Percentiles rank a stretch among this genome's conserved stretches.
phyloP scores from a whole-genome alignment of 2,797 vertebrate genomes.

The Gobio occitaniae region DNA sequence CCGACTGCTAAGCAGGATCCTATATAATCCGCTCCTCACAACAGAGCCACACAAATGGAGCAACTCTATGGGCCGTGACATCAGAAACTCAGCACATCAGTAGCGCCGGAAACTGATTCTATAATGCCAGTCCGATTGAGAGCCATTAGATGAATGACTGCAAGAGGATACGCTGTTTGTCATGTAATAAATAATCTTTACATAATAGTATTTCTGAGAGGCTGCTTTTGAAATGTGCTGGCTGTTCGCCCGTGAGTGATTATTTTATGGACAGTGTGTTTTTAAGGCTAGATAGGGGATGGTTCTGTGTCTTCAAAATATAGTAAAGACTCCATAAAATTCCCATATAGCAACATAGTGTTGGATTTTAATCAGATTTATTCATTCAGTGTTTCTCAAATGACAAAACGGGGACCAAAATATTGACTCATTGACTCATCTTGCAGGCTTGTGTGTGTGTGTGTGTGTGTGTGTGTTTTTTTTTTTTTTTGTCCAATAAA shows the following conservation, averaged over 20 bases:
- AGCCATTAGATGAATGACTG: constrained; percentile 35
- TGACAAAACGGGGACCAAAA: background rate
- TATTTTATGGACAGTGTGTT: constrained; percentile 29
- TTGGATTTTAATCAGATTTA: too few species aligned
- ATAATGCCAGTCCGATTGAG: constrained; percentile 8
- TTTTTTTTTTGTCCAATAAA: background rate
- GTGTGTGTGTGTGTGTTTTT: too few species aligned
- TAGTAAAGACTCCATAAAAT: background rate
- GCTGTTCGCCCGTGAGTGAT: constrained; percentile 24
- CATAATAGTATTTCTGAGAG: background rate
- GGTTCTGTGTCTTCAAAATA: background rate
- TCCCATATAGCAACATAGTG: too few species aligned
- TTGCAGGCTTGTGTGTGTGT: background rate
- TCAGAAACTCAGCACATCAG: constrained; percentile 14
- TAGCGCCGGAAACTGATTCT: constrained; percentile 5
- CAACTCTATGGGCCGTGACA: constrained; percentile 5
- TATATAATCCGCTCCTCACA: constrained; percentile 68
- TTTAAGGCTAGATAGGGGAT: background rate
- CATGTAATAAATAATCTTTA: constrained; percentile 11
- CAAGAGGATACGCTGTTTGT: constrained; percentile 24
- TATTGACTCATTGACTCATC: background rate
- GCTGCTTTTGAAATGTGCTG: constrained; percentile 38
- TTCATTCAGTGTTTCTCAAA: background rate
- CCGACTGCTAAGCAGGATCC: constrained; percentile 67
- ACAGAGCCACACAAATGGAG: constrained; percentile 46